phyloP scores from a whole-genome alignment of 2,797 vertebrate species.

The Odontamblyopus rebecca region DNA sequence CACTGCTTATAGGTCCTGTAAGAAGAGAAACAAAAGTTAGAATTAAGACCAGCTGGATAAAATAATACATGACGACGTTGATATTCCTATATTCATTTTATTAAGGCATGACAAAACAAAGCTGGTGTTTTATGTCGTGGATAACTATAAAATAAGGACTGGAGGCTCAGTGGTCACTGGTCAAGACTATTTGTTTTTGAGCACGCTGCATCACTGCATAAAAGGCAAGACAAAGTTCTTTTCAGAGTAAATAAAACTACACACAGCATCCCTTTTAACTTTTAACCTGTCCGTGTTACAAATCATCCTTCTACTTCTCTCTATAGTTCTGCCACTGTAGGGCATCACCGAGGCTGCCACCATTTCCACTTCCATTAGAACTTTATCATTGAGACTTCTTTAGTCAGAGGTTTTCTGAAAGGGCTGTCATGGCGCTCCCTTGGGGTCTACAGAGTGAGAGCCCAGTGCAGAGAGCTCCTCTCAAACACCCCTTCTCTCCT shows the following conservation, averaged over 20 bases:
- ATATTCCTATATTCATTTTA: neutral
- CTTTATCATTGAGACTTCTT: conserved; percentile 71
- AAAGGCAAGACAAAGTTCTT: conserved; percentile 2
- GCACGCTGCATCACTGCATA: neutral
- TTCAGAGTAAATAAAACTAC: conserved; percentile 34
- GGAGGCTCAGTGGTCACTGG: neutral
- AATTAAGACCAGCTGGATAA: neutral
- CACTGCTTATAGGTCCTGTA: conserved; percentile 82
- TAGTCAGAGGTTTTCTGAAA: conserved; percentile 75
- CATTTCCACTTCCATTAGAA: conserved; percentile 71
- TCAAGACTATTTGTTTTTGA: neutral
- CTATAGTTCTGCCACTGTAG: conserved; percentile 47
- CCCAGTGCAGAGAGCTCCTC: conserved; percentile 75
- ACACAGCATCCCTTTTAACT: conserved; percentile 45
- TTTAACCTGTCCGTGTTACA: conserved; percentile 58
- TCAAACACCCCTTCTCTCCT: conserved; percentile 79
- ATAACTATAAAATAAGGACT: too few relatives aligned
- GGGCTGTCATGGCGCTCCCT: conserved; percentile 71
- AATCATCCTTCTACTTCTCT: conserved; percentile 49
- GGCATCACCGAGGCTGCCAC: conserved; percentile 49
- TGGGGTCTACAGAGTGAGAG: conserved; percentile 59
- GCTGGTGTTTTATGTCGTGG: neutral
- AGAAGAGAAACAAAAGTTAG: neutral
- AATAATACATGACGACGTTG: neutral
- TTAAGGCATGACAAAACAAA: neutral